These are phyloP conservation scores for Gonatopus flavifemur DNA, from an alignment of 1,140 invertebrate genomes.

Conservation along the genomic window DNA sequence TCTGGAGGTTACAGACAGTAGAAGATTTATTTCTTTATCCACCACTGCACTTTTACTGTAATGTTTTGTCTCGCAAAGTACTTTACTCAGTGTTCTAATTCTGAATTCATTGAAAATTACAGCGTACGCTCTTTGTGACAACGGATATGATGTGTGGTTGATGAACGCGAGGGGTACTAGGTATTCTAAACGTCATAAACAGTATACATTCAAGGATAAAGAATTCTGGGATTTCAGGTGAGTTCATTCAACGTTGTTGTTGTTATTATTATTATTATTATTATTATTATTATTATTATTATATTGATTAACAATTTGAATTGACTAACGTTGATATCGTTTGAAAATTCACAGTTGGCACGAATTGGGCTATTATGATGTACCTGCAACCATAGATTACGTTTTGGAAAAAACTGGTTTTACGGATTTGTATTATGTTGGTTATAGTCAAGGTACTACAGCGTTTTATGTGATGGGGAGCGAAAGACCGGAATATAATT, in stretches of 20 bases:
- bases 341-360: conserved; percentile 55
- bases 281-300: conserved; percentile 6
- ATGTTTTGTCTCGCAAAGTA: no score
- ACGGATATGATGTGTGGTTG: conserved; percentile 76
- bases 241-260: no score
- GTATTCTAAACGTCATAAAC: conserved; percentile 66
- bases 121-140: conserved; percentile 64
- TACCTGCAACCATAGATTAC: conserved; percentile 65
- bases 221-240: conserved; percentile 65
- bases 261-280: conserved; percentile 8
- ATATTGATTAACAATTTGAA: conserved; percentile 1
- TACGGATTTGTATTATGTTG: conserved; percentile 62
- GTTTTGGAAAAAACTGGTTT: conserved; percentile 59
- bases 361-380: conserved; percentile 60
- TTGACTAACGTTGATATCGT: background rate
- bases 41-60: no score
- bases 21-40: no score
- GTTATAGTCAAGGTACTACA: conserved; percentile 60
- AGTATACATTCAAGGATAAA: conserved; percentile 59
- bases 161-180: conserved; percentile 73
- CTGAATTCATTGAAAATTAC: conserved; percentile 25
- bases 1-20: no score
- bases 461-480: conserved; percentile 64
- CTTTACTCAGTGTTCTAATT: conserved; percentile 7
- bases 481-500: conserved; percentile 69